phyloP scores from a whole-genome alignment of 2,888 invertebrate genomes.

The Drosophila pseudotalamancana region DNA sequence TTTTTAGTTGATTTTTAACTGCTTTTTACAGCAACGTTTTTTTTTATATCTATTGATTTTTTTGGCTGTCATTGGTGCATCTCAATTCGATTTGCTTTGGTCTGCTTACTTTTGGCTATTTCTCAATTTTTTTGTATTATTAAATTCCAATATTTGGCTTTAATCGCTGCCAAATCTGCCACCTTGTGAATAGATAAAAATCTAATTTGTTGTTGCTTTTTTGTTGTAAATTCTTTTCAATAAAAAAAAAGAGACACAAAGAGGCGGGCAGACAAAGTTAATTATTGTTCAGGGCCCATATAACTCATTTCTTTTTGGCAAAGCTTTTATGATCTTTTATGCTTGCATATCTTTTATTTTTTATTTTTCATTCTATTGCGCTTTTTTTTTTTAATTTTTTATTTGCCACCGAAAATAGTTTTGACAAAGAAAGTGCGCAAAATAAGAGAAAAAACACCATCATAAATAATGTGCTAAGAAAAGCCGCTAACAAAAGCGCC shows the following conservation, averaged over 20 bases:
- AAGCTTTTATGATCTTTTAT: constrained; percentile 36
- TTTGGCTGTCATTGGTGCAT: constrained; percentile 8
- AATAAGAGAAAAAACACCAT: constrained; percentile 37
- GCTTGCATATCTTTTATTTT: constrained; percentile 41
- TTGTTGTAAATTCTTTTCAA: constrained; percentile 45
- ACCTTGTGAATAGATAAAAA: constrained; percentile 14
- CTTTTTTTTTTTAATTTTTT: constrained; percentile 5
- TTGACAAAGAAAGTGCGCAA: constrained; percentile 68
- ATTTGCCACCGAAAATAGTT: constrained; percentile 46
- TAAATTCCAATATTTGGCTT: constrained; percentile 43
- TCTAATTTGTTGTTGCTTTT: constrained; percentile 10
- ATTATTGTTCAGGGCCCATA: constrained; percentile 54
- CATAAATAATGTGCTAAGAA: constrained; percentile 74
- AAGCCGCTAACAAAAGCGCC: constrained; percentile 65
- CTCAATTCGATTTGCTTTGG: constrained; percentile 27
- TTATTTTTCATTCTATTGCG: constrained; percentile 2
- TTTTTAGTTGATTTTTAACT: background rate
- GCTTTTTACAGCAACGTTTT: background rate
- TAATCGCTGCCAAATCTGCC: constrained; percentile 54
- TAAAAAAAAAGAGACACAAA: constrained; percentile 38
- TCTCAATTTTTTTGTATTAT: constrained; percentile 24
- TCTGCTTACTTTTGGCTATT: constrained; percentile 32
- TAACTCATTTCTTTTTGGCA: constrained; percentile 31
- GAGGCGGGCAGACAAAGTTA: constrained; percentile 43
- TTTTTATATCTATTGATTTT: constrained; percentile 38